A percentile compares a stretch with the other conserved stretches of the same genome.
These are phyloP conservation scores for Noctua janthe DNA, from an alignment of 2,888 invertebrate genomes.

Conservation along the genomic window DNA sequence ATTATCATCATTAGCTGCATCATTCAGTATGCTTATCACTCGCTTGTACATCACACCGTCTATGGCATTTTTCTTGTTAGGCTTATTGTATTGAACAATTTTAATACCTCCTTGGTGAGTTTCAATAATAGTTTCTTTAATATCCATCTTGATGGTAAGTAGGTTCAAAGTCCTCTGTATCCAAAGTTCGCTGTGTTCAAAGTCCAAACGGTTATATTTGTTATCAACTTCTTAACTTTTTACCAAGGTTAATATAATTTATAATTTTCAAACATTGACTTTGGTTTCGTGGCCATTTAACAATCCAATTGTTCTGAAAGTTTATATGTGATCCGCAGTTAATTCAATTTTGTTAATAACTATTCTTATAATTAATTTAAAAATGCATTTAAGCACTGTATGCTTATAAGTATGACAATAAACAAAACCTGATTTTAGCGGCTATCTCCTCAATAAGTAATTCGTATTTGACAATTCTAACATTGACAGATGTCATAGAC, in stretches of 20 bases:
- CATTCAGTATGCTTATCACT: conserved; percentile 91
- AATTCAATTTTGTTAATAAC: neutral
- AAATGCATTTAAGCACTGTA: neutral
- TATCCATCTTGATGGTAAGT: conserved; percentile 58
- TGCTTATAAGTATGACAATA: neutral
- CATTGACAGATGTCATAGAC: too few species aligned
- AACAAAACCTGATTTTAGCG: neutral
- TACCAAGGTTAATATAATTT: neutral
- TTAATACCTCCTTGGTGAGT: conserved; percentile 76
- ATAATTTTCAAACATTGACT: neutral
- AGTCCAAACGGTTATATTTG: conserved; percentile 23
- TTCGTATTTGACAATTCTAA: too few species aligned
- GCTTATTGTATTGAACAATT: conserved; percentile 93
- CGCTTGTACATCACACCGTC: conserved; percentile 92
- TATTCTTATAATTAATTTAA: neutral
- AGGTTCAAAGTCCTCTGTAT: neutral
- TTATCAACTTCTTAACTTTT: neutral
- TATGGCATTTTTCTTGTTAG: conserved; percentile 95
- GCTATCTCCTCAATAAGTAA: too few species aligned
- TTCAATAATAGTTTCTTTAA: conserved; percentile 76
- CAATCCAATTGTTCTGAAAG: neutral
- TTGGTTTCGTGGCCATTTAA: neutral
- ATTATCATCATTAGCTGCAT: conserved; percentile 92
- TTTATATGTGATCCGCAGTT: neutral
- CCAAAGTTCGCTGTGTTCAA: neutral